Base-by-base conservation (phyloP, 2,888 invertebrate species). In the Orgyia antiqua region DNA sequence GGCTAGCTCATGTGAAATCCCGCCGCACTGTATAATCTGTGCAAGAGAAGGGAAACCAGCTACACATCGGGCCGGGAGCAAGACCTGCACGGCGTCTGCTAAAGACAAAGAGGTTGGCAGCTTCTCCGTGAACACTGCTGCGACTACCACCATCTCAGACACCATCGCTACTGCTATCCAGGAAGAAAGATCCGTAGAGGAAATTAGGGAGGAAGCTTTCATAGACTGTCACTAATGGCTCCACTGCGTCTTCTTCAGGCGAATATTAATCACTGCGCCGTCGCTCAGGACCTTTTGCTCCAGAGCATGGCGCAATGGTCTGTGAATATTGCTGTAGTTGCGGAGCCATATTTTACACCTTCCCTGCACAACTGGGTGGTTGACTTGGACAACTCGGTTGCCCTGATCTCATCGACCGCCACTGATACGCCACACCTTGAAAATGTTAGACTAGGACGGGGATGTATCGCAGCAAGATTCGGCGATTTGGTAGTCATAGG, bases 171-270 rank as follows among this genome's bases (percentile, higher is more conserved):
- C 15, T 15, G 15, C 15, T 15, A 15, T 6, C 6, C 15, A 15
- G 15, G 15, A 15, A n/a, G n/a, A n/a, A n/a, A n/a, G n/a, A n/a
- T n/a, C n/a, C n/a, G n/a, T n/a, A n/a, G n/a, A n/a, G n/a, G n/a
- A n/a, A n/a, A n/a, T n/a, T n/a, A n/a, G n/a, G n/a, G n/a, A n/a
- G n/a, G n/a, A n/a, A n/a, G n/a, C n/a, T n/a, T n/a, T n/a, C n/a
- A n/a, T n/a, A n/a, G n/a, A n/a, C n/a, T n/a, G n/a, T n/a, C n/a
- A n/a, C n/a, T n/a, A n/a, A n/a, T n/a, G n/a, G n/a, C n/a, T n/a
- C n/a, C n/a, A n/a, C n/a, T n/a, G n/a, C n/a, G n/a, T n/a, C n/a
- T 34, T 8, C 29, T 39, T 2, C 39, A 39, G 27, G 29, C 27
- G 11, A 39, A 39, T 10, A n/a, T 39, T 13, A 34, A 31, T 17